These are phyloP conservation scores for Rhabdornis inornatus DNA, from an alignment of 2,113 vertebrate species.

Conservation along the genomic window DNA sequence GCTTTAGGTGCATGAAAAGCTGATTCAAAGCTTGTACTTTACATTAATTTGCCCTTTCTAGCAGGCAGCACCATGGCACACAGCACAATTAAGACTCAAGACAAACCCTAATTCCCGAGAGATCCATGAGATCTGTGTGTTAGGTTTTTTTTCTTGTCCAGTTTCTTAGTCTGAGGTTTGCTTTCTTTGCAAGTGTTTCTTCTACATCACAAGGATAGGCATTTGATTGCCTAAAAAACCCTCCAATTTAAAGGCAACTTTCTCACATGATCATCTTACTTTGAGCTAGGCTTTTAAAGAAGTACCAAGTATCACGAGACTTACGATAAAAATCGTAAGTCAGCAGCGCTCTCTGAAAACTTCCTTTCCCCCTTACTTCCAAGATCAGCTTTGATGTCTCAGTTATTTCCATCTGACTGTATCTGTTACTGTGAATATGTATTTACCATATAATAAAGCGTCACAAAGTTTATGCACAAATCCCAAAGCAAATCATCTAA, in stretches of 20 bases:
- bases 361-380: not conserved
- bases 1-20: not conserved
- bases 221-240: not conserved
- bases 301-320: not conserved
- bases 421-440: not conserved
- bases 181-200: not conserved
- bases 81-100: not conserved
- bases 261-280: conserved; percentile 20
- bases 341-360: not conserved
- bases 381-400: conserved; percentile 14
- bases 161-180: not conserved
- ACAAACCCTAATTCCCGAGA: not conserved
- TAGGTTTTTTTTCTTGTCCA: not conserved
- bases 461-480: not conserved
- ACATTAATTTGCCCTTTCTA: not conserved
- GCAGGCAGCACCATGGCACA: not conserved
- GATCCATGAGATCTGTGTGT: not conserved
- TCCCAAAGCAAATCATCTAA: not conserved
- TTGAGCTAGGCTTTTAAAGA: not conserved
- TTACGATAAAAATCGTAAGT: not conserved
- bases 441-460: not conserved
- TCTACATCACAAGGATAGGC: not conserved
- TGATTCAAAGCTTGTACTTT: not conserved
- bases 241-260: not conserved
- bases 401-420: not conserved